Evolutionary conservation across 2,113 vertebrate species (phyloP).

Genomic region (Phrynosoma platyrhinos): DNA sequence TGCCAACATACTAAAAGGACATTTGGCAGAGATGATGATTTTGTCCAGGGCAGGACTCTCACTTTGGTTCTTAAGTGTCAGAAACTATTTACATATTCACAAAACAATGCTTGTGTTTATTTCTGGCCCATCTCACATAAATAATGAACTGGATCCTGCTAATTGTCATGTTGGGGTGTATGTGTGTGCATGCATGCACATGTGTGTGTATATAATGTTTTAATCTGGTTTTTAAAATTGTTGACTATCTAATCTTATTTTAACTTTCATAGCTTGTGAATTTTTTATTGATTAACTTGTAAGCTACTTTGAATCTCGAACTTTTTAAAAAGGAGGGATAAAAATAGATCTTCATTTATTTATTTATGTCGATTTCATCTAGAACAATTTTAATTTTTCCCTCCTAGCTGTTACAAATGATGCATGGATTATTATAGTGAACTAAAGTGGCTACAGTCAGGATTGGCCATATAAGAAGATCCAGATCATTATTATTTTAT

Average conservation of each 20-base stretch:
- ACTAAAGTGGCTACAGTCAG: background rate
- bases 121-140: background rate
- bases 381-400: slow-evolving; percentile 28
- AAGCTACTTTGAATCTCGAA: no score
- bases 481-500: background rate
- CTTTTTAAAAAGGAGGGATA: no score
- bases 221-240: no score
- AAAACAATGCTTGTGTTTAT: background rate
- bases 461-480: background rate
- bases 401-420: background rate
- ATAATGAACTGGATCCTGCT: no score
- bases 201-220: no score
- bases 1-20: background rate
- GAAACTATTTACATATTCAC: slow-evolving; percentile 11
- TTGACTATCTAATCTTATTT: no score
- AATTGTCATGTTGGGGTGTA: no score
- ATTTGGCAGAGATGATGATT: slow-evolving; percentile 16
- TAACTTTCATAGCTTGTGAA: no score
- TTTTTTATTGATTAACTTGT: no score
- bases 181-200: no score
- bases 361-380: slow-evolving; percentile 18
- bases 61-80: slow-evolving; percentile 10
- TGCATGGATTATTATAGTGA: background rate
- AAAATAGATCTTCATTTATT: no score
- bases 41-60: background rate